phyloP scores from a whole-genome alignment of 2,797 vertebrate genomes.

The Epinephelus coioides region DNA sequence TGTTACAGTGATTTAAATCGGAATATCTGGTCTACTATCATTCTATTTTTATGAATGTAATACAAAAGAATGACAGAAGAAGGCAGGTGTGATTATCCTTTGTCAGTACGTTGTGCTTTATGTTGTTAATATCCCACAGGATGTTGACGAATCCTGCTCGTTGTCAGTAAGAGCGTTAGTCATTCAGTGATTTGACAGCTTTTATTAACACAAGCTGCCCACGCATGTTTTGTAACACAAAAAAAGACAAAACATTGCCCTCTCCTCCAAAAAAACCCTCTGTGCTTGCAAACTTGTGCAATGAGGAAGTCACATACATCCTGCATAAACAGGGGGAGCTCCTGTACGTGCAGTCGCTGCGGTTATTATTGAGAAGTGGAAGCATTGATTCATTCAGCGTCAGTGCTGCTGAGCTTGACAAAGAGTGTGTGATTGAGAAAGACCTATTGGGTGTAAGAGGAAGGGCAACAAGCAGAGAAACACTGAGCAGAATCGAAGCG shows the following conservation, averaged over 20 bases:
- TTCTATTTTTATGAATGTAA: background rate
- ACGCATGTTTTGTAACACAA: constrained; percentile 52
- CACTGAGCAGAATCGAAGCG: constrained; percentile 51
- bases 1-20: too few species aligned
- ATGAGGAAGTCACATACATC: constrained; percentile 76
- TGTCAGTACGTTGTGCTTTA: background rate
- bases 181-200: constrained; percentile 40
- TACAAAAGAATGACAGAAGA: background rate
- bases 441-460: constrained; percentile 68
- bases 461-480: constrained; percentile 65
- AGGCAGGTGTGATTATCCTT: background rate
- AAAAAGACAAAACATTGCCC: constrained; percentile 59
- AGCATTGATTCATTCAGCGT: constrained; percentile 74
- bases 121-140: constrained; percentile 5
- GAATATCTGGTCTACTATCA: too few species aligned
- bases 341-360: constrained; percentile 57
- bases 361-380: constrained; percentile 79
- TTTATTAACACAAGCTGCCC: constrained; percentile 43
- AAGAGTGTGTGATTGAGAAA: constrained; percentile 76
- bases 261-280: background rate
- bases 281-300: constrained; percentile 75
- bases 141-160: background rate
- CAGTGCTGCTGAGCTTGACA: constrained; percentile 75
- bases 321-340: constrained; percentile 46
- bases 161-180: constrained; percentile 20